phyloP scores from a whole-genome alignment of 2,797 vertebrate genomes.

The Amphiprion clarkii region DNA sequence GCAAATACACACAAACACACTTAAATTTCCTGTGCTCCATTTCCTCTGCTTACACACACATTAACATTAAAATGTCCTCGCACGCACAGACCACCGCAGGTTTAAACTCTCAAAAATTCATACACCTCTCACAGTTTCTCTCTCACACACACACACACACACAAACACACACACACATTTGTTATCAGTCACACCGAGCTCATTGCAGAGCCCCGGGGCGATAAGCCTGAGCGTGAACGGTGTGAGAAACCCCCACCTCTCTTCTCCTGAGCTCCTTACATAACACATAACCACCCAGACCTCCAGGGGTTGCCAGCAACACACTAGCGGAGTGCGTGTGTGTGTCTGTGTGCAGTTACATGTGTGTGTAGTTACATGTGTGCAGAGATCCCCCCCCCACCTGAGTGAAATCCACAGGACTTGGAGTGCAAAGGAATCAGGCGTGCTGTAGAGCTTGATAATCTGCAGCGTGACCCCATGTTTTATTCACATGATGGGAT shows the following conservation, averaged over 20 bases:
- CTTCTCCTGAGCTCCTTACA: slow-evolving; percentile 78
- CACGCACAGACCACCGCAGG: slow-evolving; percentile 16
- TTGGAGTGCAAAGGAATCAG: slow-evolving; percentile 40
- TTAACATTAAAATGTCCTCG: slow-evolving; percentile 8
- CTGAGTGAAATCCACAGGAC: slow-evolving; percentile 64
- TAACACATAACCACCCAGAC: slow-evolving; percentile 77
- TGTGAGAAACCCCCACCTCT: slow-evolving; percentile 74
- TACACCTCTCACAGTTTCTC: slow-evolving; percentile 1
- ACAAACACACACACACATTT: slow-evolving; percentile 30
- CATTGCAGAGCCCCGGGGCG: slow-evolving; percentile 68
- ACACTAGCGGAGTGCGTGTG: slow-evolving; percentile 28
- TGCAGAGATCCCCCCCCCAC: slow-evolving; percentile 33
- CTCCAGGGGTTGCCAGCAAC: slow-evolving; percentile 55
- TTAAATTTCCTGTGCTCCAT: slow-evolving; percentile 17
- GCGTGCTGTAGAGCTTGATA: slow-evolving; percentile 30
- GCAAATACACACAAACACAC: slow-evolving; percentile 40
- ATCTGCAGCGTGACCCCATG: slow-evolving; percentile 47
- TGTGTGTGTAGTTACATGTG: slow-evolving; percentile 42
- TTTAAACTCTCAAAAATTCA: slow-evolving; percentile 30
- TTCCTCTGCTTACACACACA: slow-evolving; percentile 19
- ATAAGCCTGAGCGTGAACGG: slow-evolving; percentile 75
- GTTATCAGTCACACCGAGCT: slow-evolving; percentile 76
- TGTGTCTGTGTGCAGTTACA: no score
- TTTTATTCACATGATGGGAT: slow-evolving; percentile 65
- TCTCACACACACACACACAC: slow-evolving; percentile 24